Base-by-base conservation (phyloP, 2,113 vertebrate genomes). In the Halichoerus grypus region DNA sequence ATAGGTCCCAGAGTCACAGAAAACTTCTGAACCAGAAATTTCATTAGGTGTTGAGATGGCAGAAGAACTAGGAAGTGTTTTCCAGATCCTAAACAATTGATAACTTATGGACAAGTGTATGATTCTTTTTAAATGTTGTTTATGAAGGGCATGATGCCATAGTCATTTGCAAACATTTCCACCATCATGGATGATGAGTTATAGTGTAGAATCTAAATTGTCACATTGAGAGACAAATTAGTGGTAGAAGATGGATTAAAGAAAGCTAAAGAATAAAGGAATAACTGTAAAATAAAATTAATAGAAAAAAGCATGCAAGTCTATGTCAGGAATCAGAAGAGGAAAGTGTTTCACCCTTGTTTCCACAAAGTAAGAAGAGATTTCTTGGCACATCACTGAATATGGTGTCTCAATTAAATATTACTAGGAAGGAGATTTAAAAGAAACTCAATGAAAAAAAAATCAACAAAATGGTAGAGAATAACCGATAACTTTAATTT, bases 311-410 rank as follows among this genome's bases (percentile, higher is more conserved):
- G 4, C 51, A 55, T 19, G 33, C 12, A 97, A 57, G 4, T 46
- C 46, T 79, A 53, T 16, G 74, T 76, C 5, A 93, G 53, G 96
- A 97, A 94, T 59, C 39, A 33, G 65, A 79, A 51, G 36, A 90
- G 46, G 33, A 96, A 65, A 95, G 22, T 59, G 9, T 67, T 95
- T 90, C 31, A 97, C 28, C n/a, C 65, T 96, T 92, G 33, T 71
- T 95, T 33, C 63, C 16, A 72, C 53, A 96, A 88, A 57, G 26
- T 7, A 95, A 36, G n/a, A 81, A 65, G 36, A 96, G 57, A 88
- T 88, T 90, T 92, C 80, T 86, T 65, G 8, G 21, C 33, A 59
- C 19, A 84, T 28, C 2, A 71, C 28, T 63, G 63, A 65, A 81
- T 49, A 76, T 53, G 16, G 36, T 49, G 11, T 57, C 42, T 67